Conservation (phyloP, 2,113 vertebrate genomes). For the Chloroceryle aenea region DNA sequence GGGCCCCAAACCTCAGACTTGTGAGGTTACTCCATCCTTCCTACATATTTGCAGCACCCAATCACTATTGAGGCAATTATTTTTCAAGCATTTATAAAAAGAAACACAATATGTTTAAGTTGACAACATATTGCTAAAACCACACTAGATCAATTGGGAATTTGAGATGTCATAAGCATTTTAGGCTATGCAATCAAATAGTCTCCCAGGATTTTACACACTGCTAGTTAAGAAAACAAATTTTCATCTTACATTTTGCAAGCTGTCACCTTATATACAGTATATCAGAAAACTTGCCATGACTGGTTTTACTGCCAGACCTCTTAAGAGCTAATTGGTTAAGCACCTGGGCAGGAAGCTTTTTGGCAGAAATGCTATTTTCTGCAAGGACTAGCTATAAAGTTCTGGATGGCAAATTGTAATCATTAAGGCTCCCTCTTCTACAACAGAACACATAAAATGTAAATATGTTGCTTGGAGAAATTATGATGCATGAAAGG, state of each 20-base stretch:
- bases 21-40: background rate
- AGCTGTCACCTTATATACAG: constrained; percentile 78
- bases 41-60: background rate
- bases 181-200: constrained; percentile 66
- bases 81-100: constrained; percentile 36
- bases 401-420: constrained; percentile 83
- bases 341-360: constrained; percentile 86
- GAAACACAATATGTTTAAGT: constrained; percentile 30
- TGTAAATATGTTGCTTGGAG: constrained; percentile 62
- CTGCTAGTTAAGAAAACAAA: constrained; percentile 80
- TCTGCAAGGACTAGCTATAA: constrained; percentile 79
- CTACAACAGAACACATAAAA: constrained; percentile 73
- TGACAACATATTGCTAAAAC: constrained; percentile 67
- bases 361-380: constrained; percentile 79
- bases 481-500: constrained; percentile 51
- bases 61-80: constrained; percentile 44
- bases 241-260: constrained; percentile 82
- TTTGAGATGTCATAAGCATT: constrained; percentile 68
- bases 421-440: constrained; percentile 78
- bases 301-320: constrained; percentile 76
- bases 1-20: background rate
- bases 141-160: constrained; percentile 54
- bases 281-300: constrained; percentile 77
- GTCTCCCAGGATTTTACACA: constrained; percentile 78
- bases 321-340: constrained; percentile 82